phyloP scores from a whole-genome alignment of 2,113 vertebrate genomes.

The Neogobius melanostomus region DNA sequence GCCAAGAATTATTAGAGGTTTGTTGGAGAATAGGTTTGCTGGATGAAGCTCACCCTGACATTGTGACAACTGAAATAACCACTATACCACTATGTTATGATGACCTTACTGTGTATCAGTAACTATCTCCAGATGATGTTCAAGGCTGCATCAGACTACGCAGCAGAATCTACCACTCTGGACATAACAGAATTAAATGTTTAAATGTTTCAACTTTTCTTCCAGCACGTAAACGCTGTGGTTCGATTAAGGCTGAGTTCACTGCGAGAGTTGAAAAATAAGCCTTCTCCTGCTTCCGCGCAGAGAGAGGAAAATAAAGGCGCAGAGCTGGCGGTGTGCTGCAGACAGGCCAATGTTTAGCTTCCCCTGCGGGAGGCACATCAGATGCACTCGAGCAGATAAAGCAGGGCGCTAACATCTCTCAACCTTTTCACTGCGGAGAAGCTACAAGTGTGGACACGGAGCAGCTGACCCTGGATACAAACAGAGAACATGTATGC shows the following conservation, averaged over 20 bases:
- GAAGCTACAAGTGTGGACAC: slow-evolving; percentile 23
- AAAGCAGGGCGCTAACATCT: slow-evolving; percentile 43
- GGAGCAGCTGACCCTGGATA: slow-evolving; percentile 19
- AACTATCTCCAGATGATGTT: no score
- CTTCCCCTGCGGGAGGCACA: slow-evolving; percentile 36
- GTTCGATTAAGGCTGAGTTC: slow-evolving; percentile 56
- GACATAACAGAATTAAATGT: not conserved
- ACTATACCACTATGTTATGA: no score
- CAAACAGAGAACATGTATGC: slow-evolving; percentile 23
- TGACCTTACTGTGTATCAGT: no score
- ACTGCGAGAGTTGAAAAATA: slow-evolving; percentile 31
- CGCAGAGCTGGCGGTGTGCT: slow-evolving; percentile 10
- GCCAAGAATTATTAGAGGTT: no score
- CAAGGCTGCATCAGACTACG: not conserved
- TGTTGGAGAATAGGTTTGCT: no score
- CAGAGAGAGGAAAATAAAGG: not conserved
- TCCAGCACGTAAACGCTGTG: slow-evolving; percentile 1
- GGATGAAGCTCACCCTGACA: no score
- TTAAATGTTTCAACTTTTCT: not conserved
- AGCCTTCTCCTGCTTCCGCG: slow-evolving; percentile 16
- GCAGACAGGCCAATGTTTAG: slow-evolving; percentile 36
- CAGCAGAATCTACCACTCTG: not conserved
- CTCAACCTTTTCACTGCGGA: slow-evolving; percentile 33
- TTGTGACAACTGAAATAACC: no score
- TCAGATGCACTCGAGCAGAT: slow-evolving; percentile 36